Base-by-base conservation (phyloP, 2,888 invertebrate genomes). In the Cacoxenus indagator region DNA sequence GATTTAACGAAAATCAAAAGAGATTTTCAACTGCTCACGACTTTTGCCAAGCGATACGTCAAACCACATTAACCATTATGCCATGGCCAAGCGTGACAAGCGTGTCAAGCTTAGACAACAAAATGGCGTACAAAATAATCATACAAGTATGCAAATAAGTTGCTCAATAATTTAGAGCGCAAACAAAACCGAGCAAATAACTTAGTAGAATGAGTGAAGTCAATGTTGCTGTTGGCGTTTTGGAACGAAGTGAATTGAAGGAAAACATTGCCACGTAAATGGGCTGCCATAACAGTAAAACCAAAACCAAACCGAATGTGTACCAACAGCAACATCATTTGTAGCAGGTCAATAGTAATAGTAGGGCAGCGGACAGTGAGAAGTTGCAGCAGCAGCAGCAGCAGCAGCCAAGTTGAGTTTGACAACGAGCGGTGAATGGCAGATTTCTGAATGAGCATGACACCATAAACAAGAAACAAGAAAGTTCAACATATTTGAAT, bases 211-310 rank as follows among this genome's bases (percentile, higher is more conserved):
- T 37, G 37, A 37, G 37, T 37, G 9, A 14, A 37, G 37, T 37
- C 5, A 2, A 14, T 14, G 14, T n/a, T 27, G 46, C 54, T 55
- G 46, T 64, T 64, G 61, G 66, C 43, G 48, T 27, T 67, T 68
- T 46, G 65, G 54, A 65, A 68, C 68, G 48, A 61, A 73, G 76
- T 70, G 78, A 82, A 73, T 75, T 73, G 70, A 73, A 73, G 74
- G 68, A 72, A 73, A 80, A 75, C 71, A 71, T 76, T 77, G 74
- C 57, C 71, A 48, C 65, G 64, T 68, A 69, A 64, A 64, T 64
- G 37, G 57, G n/a, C 27, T 22, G 22, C 22, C 9, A 51, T 8
- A 51, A 3, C 51, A 17, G 64, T 62, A 55, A 67, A 65, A 45
- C 67, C 68, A 62, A 69, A 68, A 27, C 71, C 59, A 55, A 65